These are phyloP conservation scores for Gnathonemus longibarbis DNA, from an alignment of 2,113 vertebrate species.

Conservation along the genomic window DNA sequence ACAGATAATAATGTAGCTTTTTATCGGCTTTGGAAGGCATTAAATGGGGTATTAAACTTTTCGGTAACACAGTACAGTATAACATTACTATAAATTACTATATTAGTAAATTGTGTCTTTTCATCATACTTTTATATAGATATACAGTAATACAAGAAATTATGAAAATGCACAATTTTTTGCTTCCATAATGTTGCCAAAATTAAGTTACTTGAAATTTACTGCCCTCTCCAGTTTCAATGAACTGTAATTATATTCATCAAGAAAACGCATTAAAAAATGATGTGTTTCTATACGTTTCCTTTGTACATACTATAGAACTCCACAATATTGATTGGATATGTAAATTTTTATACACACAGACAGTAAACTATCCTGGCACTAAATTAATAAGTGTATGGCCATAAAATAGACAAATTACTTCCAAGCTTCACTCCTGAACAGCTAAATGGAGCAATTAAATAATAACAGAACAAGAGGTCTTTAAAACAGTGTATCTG, in stretches of 20 bases:
- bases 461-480: not conserved
- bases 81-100: not conserved
- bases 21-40: not conserved
- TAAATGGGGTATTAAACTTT: not conserved
- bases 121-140: not conserved
- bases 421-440: not conserved
- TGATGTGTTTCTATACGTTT: not conserved
- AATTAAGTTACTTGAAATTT: not conserved
- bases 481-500: not conserved
- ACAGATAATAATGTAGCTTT: not conserved
- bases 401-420: constrained; percentile 16
- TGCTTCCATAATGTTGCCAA: not conserved
- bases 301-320: not conserved
- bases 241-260: not conserved
- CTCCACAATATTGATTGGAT: not conserved
- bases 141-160: not conserved
- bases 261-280: not conserved
- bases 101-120: not conserved
- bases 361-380: not conserved
- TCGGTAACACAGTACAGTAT: not conserved
- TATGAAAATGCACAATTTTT: not conserved
- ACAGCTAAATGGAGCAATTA: constrained; percentile 11
- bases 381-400: not conserved
- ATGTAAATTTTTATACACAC: not conserved
- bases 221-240: not conserved